Base-by-base conservation (phyloP, 2,797 vertebrate genomes). In the Sebastes flavidus region DNA sequence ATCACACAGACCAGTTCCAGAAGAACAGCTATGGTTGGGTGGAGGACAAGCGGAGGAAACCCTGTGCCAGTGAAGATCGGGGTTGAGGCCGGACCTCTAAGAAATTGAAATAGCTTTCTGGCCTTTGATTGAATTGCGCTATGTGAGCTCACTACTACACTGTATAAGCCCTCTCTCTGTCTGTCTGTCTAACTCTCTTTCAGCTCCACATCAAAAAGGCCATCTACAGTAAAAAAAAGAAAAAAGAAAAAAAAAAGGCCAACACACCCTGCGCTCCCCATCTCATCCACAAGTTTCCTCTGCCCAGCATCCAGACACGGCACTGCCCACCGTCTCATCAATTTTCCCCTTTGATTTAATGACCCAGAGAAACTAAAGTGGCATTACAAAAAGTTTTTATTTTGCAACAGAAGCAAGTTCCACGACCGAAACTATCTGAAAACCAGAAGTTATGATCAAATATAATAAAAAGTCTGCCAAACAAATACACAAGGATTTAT, bases 271-370 rank as follows among this genome's bases (percentile, higher is more conserved):
- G 25, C 52, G 5, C 88, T 88, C 87, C 87, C 84, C 85, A 89
- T 80, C 91, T 91, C 83, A 77, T 88, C 83, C 88, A 62, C 82
- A 60, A 85, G 84, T 85, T 91, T 81, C 87, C 79, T 85, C 85
- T 78, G 80, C 88, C 90, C 79, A 54, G 81, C 72, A 80, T 88
- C 82, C 87, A 85, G 80, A 78, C 86, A 75, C 79, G 59, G 73
- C 87, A 54, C 88, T 87, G 87, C 91, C 89, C 91, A 78, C 82
- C 68, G 71, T 81, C 89, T 93, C 92, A 93, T 95, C 92, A 85
- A 93, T 94, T 92, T 92, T 87, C 81, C 91, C 63, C 90, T 95
- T 95, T 95, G 92, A 94, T 94, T 91, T 92, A 88, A 88, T 88
- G 88, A 66, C 88, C 4, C 65, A 63, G 77, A 60, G 42, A 85